Evolutionary conservation across 2,113 vertebrate genomes (phyloP).

Genomic region (Calyptomena viridis): DNA sequence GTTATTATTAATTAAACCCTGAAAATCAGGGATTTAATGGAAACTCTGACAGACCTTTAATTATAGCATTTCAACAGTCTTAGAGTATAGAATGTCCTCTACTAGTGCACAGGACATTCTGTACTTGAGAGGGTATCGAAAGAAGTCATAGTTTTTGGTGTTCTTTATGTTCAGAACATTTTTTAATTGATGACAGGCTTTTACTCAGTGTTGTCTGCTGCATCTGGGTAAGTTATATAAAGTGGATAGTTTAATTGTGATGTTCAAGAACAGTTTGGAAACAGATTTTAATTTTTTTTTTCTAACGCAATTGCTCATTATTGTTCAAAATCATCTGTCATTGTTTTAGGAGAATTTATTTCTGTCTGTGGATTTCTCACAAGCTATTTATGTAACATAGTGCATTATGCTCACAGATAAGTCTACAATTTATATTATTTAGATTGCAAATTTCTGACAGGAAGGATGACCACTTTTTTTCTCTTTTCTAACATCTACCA

Average conservation of each 20-base stretch:
- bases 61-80: conserved; percentile 70
- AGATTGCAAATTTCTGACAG: neutral
- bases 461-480: neutral
- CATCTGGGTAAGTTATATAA: neutral
- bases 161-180: neutral
- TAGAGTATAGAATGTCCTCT: conserved; percentile 71
- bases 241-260: neutral
- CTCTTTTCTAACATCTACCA: neutral
- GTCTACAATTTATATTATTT: neutral
- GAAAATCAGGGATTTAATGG: conserved; percentile 80
- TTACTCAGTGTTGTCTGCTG: neutral
- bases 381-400: neutral
- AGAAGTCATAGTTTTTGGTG: neutral
- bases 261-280: neutral
- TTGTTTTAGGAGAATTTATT: neutral
- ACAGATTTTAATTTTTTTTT: neutral
- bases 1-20: conserved; percentile 78
- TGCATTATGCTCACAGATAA: neutral
- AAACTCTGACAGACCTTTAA: conserved; percentile 76
- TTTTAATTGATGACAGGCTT: neutral
- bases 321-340: neutral
- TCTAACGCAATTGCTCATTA: neutral
- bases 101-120: conserved; percentile 56
- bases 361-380: neutral
- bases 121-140: conserved; percentile 48